Evolutionary conservation across 1,140 invertebrate genomes (phyloP).

Genomic region (Apis laboriosa): DNA sequence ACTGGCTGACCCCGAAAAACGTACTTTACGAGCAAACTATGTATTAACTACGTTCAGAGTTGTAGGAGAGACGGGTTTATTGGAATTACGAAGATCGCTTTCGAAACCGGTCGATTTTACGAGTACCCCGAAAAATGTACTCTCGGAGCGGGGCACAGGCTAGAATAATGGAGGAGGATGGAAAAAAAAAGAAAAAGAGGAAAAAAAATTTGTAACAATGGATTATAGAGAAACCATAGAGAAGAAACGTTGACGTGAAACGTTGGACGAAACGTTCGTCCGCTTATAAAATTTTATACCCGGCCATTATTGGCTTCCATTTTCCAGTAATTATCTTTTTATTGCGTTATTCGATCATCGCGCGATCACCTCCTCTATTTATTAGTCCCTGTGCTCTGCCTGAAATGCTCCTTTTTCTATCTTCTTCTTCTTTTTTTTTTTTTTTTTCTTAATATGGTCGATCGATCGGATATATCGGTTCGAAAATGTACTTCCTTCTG

Average conservation of each 20-base stretch:
- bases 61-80: neutral
- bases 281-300: slow-evolving; percentile 29
- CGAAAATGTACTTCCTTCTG: neutral
- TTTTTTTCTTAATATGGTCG: neutral
- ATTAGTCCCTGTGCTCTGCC: neutral
- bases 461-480: slow-evolving; percentile 13
- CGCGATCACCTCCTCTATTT: neutral
- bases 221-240: neutral
- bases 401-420: too few species aligned
- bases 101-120: slow-evolving; percentile 4
- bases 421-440: too few species aligned
- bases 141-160: neutral
- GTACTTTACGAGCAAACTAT: neutral
- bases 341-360: slow-evolving; percentile 1
- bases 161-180: neutral
- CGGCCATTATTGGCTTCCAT: slow-evolving; percentile 8
- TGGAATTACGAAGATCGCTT: neutral
- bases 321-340: slow-evolving; percentile 37
- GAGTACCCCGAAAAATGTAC: slow-evolving; percentile 8
- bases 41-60: neutral
- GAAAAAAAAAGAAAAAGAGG: neutral
- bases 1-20: neutral
- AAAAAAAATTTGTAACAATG: neutral
- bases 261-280: neutral
- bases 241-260: neutral